Percentiles rank a stretch among this genome's conserved stretches.
Evolutionary conservation across 1,140 invertebrate genomes (phyloP).

Genomic region (Ptiloglossa arizonensis): DNA sequence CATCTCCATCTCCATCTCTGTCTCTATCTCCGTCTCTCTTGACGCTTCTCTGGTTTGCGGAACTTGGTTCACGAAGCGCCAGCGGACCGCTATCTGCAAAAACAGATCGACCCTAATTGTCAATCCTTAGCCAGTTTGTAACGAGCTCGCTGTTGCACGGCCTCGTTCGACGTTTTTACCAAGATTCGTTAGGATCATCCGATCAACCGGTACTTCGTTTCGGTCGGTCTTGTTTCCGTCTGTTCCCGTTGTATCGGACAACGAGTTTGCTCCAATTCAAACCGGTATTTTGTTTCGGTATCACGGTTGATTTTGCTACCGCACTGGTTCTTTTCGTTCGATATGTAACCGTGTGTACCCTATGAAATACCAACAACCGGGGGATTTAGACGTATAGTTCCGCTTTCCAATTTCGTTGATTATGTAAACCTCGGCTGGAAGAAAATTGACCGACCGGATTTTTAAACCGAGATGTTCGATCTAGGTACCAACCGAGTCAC

Average conservation of each 20-base stretch:
- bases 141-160: conserved; percentile 26
- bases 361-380: neutral
- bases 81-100: conserved; percentile 20
- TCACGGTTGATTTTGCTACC: neutral
- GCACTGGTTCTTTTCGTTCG: neutral
- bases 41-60: neutral
- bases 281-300: neutral
- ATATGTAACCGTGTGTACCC: neutral
- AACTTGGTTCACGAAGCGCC: conserved; percentile 14
- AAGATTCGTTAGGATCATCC: conserved; percentile 29
- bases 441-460: too few relatives aligned
- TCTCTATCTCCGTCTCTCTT: neutral
- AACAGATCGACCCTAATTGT: conserved; percentile 58
- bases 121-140: conserved; percentile 38
- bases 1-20: too few relatives aligned
- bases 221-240: neutral
- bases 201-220: conserved; percentile 8
- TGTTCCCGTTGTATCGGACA: neutral
- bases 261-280: conserved; percentile 13
- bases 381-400: neutral
- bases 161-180: conserved; percentile 22
- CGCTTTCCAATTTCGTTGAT: too few relatives aligned
- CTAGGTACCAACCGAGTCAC: too few relatives aligned
- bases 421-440: too few relatives aligned
- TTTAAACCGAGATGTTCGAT: too few relatives aligned